Evolutionary conservation across 2,888 invertebrate species (phyloP), one percentile per base, ranked within the genome.

Genomic region (Epistrophella euchroma): DNA sequence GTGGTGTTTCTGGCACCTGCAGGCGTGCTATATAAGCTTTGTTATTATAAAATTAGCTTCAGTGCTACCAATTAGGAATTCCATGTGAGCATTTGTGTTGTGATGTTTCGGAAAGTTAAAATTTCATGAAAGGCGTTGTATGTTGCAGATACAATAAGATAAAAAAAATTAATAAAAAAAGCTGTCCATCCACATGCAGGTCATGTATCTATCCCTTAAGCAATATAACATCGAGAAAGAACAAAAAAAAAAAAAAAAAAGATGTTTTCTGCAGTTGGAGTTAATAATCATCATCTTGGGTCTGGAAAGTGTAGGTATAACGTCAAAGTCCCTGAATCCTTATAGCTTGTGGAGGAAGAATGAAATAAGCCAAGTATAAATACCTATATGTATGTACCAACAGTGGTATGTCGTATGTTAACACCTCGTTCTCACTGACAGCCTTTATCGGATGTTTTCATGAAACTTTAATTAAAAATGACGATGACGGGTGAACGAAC

Each of bases 1-100:
- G 56, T 68, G 60, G 19, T 60, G 25, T 74, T 47, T 52, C 25
- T 71, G 55, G 25, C 84, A 80, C 80, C 84, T 84, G 71, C 79
- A 71, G 84, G 80, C 75, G 35, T 37, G 35, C 66, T 79, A n/a
- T n/a, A n/a, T n/a, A 45, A 84, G 80, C 80, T 85, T 85, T 80
- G 84, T 80, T 80, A 85, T 85, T 85, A 85, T 62, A 85, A 85
- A 85, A 85, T 85, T 80, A 85, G 80, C 75, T 80, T 32, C 66
- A 80, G 71, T 47, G 72, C 66, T 43, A 43, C 75, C 80, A 85
- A 80, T 85, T 85, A 72, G 60, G 37, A 72, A 80, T 80, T 80
- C 72, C 80, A 68, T 85, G 75, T 84, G 80, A 58, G 71, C 74
- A 71, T 45, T 52, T 25, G 52, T 84, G 15, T 50, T 84, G 52